Percentiles rank a stretch among this genome's conserved stretches.
Evolutionary conservation across 2,113 vertebrate species (phyloP).

Genomic region (Neotragus moschatus): DNA sequence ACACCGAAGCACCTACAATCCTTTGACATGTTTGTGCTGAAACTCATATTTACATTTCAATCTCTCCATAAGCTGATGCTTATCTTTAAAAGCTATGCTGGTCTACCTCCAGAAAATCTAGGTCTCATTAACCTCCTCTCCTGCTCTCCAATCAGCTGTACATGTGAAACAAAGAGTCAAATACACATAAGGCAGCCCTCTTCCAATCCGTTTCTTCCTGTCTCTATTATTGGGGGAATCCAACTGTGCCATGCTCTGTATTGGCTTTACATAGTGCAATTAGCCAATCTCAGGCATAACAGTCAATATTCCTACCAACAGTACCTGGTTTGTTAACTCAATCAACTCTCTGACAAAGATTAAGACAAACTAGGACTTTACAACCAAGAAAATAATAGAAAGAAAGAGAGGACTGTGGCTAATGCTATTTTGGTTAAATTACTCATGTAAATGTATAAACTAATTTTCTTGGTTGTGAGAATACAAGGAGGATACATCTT

Average conservation of each 20-base stretch:
- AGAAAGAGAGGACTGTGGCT: background rate
- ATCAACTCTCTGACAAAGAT: conserved; percentile 11
- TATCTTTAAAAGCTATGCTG: conserved; percentile 3
- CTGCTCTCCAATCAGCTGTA: background rate
- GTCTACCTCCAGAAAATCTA: conserved; percentile 7
- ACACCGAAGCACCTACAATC: background rate
- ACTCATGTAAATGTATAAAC: conserved; percentile 11
- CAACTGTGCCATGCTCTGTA: background rate
- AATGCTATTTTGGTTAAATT: conserved; percentile 1
- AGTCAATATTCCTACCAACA: conserved; percentile 32
- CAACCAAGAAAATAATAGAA: background rate
- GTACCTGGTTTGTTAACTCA: conserved; percentile 40
- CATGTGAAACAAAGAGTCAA: background rate
- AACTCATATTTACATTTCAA: background rate
- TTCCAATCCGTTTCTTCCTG: background rate
- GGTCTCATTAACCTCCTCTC: background rate
- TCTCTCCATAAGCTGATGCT: conserved; percentile 7
- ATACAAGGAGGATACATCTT: background rate
- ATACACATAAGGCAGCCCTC: background rate
- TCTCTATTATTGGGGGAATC: background rate
- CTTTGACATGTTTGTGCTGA: conserved; percentile 22
- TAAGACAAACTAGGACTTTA: background rate
- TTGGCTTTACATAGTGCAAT: background rate
- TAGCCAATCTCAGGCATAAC: background rate
- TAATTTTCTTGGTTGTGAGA: conserved; percentile 22